A percentile compares a stretch with the other conserved stretches of the same genome.
phyloP scores from a whole-genome alignment of 2,113 vertebrate genomes.

The Clarias magur region DNA sequence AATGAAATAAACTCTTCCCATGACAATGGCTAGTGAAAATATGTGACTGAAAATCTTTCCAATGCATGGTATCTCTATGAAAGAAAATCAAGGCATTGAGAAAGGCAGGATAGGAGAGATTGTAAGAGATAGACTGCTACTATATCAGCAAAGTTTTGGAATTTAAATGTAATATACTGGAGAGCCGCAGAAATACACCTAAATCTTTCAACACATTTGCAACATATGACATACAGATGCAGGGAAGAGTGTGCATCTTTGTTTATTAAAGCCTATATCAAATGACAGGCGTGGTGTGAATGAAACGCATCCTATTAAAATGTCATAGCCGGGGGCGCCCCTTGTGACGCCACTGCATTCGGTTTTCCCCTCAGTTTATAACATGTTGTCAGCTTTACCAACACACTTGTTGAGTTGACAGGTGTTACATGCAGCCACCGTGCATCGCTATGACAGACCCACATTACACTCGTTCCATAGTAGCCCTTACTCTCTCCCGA shows the following conservation, averaged over 20 bases:
- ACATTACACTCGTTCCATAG: not conserved
- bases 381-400: slow-evolving; percentile 26
- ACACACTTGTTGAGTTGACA: slow-evolving; percentile 44
- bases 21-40: not conserved
- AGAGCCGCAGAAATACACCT: not conserved
- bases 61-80: not conserved
- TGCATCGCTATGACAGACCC: not conserved
- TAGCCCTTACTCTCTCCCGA: slow-evolving; percentile 15
- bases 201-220: slow-evolving; percentile 5
- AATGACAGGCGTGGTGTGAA: slow-evolving; percentile 10
- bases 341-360: slow-evolving; percentile 7
- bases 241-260: not conserved
- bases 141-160: slow-evolving; percentile 7
- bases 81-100: slow-evolving; percentile 10
- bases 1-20: not conserved
- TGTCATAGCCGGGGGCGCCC: slow-evolving; percentile 35
- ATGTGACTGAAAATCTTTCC: not conserved
- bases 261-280: slow-evolving; percentile 17
- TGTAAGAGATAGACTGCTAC: not conserved
- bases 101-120: not conserved
- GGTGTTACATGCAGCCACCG: slow-evolving; percentile 15
- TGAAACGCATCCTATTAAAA: slow-evolving; percentile 40
- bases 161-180: not conserved
- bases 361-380: slow-evolving; percentile 29
- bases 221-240: not conserved